phyloP scores from a whole-genome alignment of 2,797 vertebrate genomes.

The Cryptoblepharus egeriae region DNA sequence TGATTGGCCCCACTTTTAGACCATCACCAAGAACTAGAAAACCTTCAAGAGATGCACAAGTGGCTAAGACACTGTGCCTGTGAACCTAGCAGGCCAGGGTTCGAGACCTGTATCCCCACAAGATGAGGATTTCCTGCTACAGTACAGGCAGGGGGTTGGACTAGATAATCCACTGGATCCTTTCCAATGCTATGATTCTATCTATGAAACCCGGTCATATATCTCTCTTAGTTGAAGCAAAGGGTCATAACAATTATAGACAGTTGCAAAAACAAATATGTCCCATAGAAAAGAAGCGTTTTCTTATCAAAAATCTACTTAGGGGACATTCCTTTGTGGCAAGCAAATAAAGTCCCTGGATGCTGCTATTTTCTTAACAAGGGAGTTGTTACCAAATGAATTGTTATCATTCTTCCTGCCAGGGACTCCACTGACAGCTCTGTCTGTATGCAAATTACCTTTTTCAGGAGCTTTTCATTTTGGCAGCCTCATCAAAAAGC shows the following conservation, averaged over 20 bases:
- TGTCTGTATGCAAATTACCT: conserved; percentile 76
- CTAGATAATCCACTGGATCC: no score
- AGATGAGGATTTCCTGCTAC: no score
- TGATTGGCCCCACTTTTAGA: not conserved
- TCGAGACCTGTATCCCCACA: no score
- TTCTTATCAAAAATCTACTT: conserved; percentile 65
- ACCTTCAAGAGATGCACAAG: not conserved
- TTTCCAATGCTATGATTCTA: no score
- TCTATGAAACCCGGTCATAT: no score
- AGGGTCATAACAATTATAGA: conserved; percentile 11
- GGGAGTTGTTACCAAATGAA: conserved; percentile 71
- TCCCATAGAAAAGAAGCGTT: conserved; percentile 49
- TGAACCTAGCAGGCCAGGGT: no score
- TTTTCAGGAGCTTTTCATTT: conserved; percentile 65
- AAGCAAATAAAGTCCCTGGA: conserved; percentile 52
- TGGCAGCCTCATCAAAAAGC: conserved; percentile 76
- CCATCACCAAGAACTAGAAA: not conserved
- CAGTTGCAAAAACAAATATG: conserved; percentile 23
- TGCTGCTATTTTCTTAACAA: conserved; percentile 70
- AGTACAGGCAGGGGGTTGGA: no score
- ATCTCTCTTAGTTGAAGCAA: not conserved
- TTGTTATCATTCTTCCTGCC: conserved; percentile 73
- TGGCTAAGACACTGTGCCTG: no score
- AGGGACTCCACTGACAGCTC: conserved; percentile 71
- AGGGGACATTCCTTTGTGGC: conserved; percentile 44